Conservation (phyloP, 2,888 invertebrate species). For the Spodoptera exigua region DNA sequence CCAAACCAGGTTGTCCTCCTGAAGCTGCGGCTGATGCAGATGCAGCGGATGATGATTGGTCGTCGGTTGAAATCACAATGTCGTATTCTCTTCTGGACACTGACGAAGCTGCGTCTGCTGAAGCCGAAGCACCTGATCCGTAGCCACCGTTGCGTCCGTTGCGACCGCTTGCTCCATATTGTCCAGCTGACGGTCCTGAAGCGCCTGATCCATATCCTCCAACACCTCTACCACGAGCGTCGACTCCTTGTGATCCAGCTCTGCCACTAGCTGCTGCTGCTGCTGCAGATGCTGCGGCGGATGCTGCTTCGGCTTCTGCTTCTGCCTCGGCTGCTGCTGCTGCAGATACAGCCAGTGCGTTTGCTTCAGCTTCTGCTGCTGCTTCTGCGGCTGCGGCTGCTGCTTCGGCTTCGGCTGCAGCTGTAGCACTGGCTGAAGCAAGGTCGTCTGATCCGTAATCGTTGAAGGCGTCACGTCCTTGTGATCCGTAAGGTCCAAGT, state of each 20-base stretch:
- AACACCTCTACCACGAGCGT: neutral
- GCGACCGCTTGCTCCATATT: neutral
- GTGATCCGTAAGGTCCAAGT: too few relatives aligned
- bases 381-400: neutral
- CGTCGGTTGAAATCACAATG: too few relatives aligned
- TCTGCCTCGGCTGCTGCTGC: slow-evolving; percentile 10
- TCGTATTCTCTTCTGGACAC: neutral
- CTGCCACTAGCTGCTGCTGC: neutral
- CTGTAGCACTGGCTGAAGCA: slow-evolving; percentile 25
- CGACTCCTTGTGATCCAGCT: neutral
- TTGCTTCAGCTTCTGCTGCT: too few relatives aligned
- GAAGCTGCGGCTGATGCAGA: slow-evolving; percentile 1
- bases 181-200: neutral
- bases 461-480: too few relatives aligned
- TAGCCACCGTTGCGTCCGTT: neutral
- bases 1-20: slow-evolving; percentile 16
- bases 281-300: slow-evolving; percentile 8
- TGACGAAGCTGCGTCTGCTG: slow-evolving; percentile 19
- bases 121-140: neutral
- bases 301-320: neutral
- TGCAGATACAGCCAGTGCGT: too few relatives aligned
- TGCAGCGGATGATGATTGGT: neutral
- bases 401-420: slow-evolving; percentile 25
- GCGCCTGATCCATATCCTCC: neutral
- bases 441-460: slow-evolving; percentile 1